Base-by-base conservation (phyloP, 1,140 invertebrate genomes). In the Hycleus cichorii region DNA sequence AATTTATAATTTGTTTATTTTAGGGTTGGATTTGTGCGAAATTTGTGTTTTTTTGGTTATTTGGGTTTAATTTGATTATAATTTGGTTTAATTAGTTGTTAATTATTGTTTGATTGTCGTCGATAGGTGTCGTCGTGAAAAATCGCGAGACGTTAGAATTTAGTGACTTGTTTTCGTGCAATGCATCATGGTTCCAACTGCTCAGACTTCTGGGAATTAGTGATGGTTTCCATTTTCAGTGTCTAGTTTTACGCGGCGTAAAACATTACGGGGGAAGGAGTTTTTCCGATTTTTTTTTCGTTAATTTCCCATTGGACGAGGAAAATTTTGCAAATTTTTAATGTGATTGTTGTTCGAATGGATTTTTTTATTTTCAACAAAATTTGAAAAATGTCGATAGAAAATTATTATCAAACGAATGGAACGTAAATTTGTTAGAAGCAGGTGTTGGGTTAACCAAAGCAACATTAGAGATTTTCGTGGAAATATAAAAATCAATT, bases 211-310 rank as follows among this genome's bases (percentile, higher is more conserved):
- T 72, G 73, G 71, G 71, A 73, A 60, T 68, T 56, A 60, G 63
- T 63, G 66, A 69, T 62, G 67, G 69, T 67, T 72, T 72, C 72
- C 70, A 73, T 73, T 71, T 73, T 71, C 69, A 69, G 70, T 72
- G 71, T 66, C 64, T 44, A 68, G 64, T 69, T 71, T 69, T 69
- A 67, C 64, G 66, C 64, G 63, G 60, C 62, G 59, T 57, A 55
- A 57, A 68, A 50, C 63, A 59, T 63, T 45, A 57, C 59, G 60
- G 60, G 57, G 9, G 45, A 47, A 47, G 26, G n/a, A 27, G 9
- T 11, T 47, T 6, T 18, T 18, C 18, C 18, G 18, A 18, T 47
- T 11, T 47, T 25, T 27, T 10, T 47, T 5, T 25, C 18, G 4
- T 25, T 47, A 9, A 27, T 47, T 47, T 18, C 18, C 18, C 18